Percentiles rank a stretch among this genome's conserved stretches.
Evolutionary conservation across 2,797 vertebrate species (phyloP).

Genomic region (Falco concolor): DNA sequence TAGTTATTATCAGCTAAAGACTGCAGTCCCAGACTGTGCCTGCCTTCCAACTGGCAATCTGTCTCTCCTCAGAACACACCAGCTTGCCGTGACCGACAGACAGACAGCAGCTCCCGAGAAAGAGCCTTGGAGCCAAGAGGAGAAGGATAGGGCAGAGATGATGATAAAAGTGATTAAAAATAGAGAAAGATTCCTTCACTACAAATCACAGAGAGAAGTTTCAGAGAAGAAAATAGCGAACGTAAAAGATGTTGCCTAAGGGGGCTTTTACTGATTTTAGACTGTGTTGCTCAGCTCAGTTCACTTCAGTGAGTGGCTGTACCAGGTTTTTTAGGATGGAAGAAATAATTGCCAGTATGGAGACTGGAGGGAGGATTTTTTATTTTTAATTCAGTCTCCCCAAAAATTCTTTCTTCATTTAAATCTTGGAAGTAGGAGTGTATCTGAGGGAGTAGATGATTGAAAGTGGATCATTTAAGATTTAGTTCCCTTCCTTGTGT

Average conservation of each 20-base stretch:
- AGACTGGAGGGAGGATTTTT: background rate
- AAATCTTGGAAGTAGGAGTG: background rate
- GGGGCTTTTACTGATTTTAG: conserved; percentile 62
- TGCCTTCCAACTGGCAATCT: conserved; percentile 43
- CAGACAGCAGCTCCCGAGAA: background rate
- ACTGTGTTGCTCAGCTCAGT: conserved; percentile 33
- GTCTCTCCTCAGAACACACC: conserved; percentile 39
- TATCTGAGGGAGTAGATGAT: background rate
- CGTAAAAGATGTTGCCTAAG: conserved; percentile 56
- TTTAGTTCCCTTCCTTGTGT: background rate
- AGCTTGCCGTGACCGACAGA: conserved; percentile 17
- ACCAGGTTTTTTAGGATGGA: conserved; percentile 20
- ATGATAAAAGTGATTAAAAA: conserved; percentile 47
- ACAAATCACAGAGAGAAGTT: conserved; percentile 16
- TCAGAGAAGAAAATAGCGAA: conserved; percentile 1
- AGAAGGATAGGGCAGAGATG: background rate
- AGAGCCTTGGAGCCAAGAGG: background rate
- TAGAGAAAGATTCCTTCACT: background rate
- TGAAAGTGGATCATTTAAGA: conserved; percentile 14
- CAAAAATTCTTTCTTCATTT: conserved; percentile 23
- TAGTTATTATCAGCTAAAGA: conserved; percentile 53
- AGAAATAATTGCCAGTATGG: conserved; percentile 25
- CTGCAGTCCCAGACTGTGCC: conserved; percentile 12
- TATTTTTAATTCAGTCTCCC: conserved; percentile 21
- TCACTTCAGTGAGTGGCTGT: conserved; percentile 26